Conservation (phyloP, 1,140 invertebrate species). For the Holotrichia oblita region DNA sequence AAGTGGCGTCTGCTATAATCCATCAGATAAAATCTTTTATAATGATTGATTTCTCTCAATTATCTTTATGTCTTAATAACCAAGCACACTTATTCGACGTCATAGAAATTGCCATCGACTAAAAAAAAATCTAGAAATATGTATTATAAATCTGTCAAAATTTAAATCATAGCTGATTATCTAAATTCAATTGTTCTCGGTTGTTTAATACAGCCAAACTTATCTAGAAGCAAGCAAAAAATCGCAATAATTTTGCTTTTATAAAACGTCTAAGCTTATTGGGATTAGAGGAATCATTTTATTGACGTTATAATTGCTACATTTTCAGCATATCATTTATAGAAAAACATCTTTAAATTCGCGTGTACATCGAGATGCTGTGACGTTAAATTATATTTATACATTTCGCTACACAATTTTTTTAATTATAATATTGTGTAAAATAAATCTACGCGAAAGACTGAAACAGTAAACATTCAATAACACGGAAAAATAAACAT, state of each 20-base stretch:
- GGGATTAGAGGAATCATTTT: not conserved
- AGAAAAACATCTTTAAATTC: not conserved
- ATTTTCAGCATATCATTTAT: not conserved
- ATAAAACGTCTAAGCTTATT: not conserved
- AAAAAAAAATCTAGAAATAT: not conserved
- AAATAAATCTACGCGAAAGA: not conserved
- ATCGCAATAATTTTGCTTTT: not conserved
- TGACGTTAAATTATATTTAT: not conserved
- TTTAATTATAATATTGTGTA: not conserved
- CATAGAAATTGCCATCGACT: not conserved
- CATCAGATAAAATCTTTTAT: not conserved
- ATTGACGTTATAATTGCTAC: slow-evolving; percentile 12
- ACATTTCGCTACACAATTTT: not conserved
- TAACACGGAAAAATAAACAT: not conserved
- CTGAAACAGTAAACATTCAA: not conserved
- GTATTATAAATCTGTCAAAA: not conserved
- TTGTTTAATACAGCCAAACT: not conserved
- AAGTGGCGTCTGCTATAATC: too few relatives aligned
- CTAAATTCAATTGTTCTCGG: not conserved
- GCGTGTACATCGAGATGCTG: not conserved
- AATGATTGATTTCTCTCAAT: not conserved
- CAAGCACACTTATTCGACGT: not conserved
- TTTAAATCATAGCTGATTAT: not conserved
- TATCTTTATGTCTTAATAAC: not conserved
- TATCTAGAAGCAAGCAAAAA: not conserved